Evolutionary conservation across 2,113 vertebrate genomes (phyloP).

Genomic region (Triplophysa siluroides): DNA sequence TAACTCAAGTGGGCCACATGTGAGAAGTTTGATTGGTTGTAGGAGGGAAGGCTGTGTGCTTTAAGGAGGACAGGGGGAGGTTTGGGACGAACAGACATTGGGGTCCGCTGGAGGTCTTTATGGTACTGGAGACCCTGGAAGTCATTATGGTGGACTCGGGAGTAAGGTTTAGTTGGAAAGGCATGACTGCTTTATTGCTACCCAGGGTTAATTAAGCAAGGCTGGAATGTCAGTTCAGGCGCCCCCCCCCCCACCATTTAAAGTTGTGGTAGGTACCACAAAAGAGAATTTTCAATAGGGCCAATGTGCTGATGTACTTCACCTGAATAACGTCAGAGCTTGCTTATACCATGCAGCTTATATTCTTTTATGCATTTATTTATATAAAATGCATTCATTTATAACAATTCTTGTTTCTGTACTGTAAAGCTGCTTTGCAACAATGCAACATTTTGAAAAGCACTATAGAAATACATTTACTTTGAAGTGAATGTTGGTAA

Average conservation of each 20-base stretch:
- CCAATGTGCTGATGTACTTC: constrained; percentile 7
- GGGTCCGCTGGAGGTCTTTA: neutral
- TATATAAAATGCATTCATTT: no score
- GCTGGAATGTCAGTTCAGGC: constrained; percentile 37
- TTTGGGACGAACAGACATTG: neutral
- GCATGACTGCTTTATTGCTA: constrained; percentile 46
- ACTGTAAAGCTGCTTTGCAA: no score
- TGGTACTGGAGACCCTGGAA: constrained; percentile 47
- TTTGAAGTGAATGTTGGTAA: neutral
- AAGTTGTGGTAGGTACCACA: constrained; percentile 20
- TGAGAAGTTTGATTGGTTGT: constrained; percentile 7
- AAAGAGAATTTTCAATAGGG: constrained; percentile 8
- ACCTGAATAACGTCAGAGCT: neutral
- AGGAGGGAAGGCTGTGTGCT: neutral
- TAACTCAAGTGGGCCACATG: neutral
- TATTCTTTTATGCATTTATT: no score
- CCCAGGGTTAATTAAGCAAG: constrained; percentile 45
- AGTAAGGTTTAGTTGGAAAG: constrained; percentile 47
- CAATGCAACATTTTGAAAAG: no score
- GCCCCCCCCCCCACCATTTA: neutral
- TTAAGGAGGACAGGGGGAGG: neutral
- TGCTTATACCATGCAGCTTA: no score
- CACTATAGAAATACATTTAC: neutral
- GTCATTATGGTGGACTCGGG: constrained; percentile 49
- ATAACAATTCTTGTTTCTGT: no score